Evolutionary conservation across 2,888 invertebrate genomes (phyloP), one percentile per base, ranked within the genome.

Genomic region (Ctenicera cuprea): DNA sequence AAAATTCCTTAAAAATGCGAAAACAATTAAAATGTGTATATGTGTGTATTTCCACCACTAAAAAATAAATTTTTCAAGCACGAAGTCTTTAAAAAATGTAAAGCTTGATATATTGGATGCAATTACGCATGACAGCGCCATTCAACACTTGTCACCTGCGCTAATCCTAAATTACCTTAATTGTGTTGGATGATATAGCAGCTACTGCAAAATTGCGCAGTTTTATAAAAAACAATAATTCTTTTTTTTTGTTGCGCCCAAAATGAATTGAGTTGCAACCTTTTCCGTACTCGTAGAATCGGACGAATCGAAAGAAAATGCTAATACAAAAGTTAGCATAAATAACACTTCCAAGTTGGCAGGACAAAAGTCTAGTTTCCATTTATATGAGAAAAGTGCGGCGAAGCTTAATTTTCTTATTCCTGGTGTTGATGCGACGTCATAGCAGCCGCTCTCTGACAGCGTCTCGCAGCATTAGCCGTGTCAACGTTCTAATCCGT

Each of bases 401-500:
- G 64, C 62, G 38, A 50, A 33, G 66, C 50, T 71, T 76, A 73
- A 76, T 73, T 76, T 73, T 76, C 73, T 70, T 76, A 70, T 62
- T 73, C 63, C 64, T 63, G 41, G 62, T 43, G 72, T 68, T 75
- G 75, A 73, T 72, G 73, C 61, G 64, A 54, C 71, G 70, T 70
- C 72, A 75, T 66, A 69, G 75, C 59, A 41, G 38, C 57, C 41
- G 66, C 67, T 45, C 66, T 66, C 76, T 68, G 76, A 73, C 75
- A 65, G 66, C 71, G 74, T 74, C 76, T 75, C 64, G 38, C 54
- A 52, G 77, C 65, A 75, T 76, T 74, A 76, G 68, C 69, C 66
- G 62, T 68, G 77, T 76, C 77, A 76, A 63, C 74, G 76, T 71
- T 68, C 75, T 77, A 78, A 78, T 78, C 76, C 74, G 63, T 52